phyloP scores from a whole-genome alignment of 1,140 invertebrate species.

The Geopemphigus sp. region DNA sequence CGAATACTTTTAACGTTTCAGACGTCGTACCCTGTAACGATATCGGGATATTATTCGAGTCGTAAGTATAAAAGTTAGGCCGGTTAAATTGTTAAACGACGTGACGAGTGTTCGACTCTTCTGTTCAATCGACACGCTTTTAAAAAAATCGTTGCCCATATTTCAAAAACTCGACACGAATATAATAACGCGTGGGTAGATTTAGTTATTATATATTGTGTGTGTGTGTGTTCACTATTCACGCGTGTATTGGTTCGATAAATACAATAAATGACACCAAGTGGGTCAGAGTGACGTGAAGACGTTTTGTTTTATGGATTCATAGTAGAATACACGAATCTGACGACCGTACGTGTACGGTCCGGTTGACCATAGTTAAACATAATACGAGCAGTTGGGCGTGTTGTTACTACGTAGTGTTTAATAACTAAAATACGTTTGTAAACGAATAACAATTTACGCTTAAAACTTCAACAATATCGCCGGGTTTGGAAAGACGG shows the following conservation, averaged over 20 bases:
- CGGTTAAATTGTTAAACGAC: not conserved
- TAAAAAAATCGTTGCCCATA: not conserved
- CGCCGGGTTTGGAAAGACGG: too few species aligned
- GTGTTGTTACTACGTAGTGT: not conserved
- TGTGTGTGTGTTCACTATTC: not conserved
- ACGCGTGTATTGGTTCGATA: not conserved
- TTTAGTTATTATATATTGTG: too few species aligned
- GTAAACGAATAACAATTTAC: too few species aligned
- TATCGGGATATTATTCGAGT: slow-evolving; percentile 7
- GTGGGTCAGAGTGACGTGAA: too few species aligned
- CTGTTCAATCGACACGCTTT: not conserved
- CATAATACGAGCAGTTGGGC: not conserved
- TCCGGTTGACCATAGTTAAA: too few species aligned
- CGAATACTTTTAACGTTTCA: slow-evolving; percentile 8
- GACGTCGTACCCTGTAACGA: not conserved
- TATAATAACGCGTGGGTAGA: not conserved
- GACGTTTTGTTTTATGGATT: too few species aligned
- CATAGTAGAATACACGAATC: too few species aligned
- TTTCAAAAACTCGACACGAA: not conserved
- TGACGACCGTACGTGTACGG: too few species aligned
- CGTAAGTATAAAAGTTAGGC: slow-evolving; percentile 15
- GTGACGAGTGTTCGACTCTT: slow-evolving; percentile 22
- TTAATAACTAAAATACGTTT: too few species aligned
- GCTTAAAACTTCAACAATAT: too few species aligned
- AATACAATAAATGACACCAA: not conserved